Percentiles rank a stretch among this genome's conserved stretches.
Conservation (phyloP, 2,797 vertebrate species). For the Oreochromis mossambicus region DNA sequence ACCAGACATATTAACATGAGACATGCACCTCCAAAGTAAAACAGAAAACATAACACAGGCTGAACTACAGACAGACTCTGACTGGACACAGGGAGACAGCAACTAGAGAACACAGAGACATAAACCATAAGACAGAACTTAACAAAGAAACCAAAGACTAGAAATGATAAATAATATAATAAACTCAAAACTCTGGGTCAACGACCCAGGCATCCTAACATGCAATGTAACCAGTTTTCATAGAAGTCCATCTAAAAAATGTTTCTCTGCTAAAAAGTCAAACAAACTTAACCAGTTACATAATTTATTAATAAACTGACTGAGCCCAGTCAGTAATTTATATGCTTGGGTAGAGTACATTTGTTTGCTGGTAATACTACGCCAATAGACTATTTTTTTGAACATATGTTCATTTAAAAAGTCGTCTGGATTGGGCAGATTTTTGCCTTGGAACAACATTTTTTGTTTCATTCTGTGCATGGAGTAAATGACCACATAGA, state of each 20-base stretch:
- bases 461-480: background rate
- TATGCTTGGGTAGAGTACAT: background rate
- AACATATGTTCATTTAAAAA: background rate
- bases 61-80: too few relatives aligned
- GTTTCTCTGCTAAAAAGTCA: rapidly evolving
- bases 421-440: background rate
- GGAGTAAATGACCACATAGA: background rate
- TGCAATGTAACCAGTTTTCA: background rate
- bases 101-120: too few relatives aligned
- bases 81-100: too few relatives aligned
- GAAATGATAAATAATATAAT: too few relatives aligned
- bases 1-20: too few relatives aligned
- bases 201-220: too few relatives aligned
- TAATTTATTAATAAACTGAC: background rate
- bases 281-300: background rate
- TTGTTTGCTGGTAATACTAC: background rate
- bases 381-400: rapidly evolving
- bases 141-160: too few relatives aligned
- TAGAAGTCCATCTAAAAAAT: rapidly evolving
- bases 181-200: too few relatives aligned
- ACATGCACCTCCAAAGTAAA: too few relatives aligned
- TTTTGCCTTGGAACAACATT: background rate
- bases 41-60: too few relatives aligned
- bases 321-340: background rate
- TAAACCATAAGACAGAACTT: too few relatives aligned